A percentile compares a stretch with the other conserved stretches of the same genome.
phyloP scores from a whole-genome alignment of 2,888 invertebrate genomes.

The Hipparchia sbordonii region DNA sequence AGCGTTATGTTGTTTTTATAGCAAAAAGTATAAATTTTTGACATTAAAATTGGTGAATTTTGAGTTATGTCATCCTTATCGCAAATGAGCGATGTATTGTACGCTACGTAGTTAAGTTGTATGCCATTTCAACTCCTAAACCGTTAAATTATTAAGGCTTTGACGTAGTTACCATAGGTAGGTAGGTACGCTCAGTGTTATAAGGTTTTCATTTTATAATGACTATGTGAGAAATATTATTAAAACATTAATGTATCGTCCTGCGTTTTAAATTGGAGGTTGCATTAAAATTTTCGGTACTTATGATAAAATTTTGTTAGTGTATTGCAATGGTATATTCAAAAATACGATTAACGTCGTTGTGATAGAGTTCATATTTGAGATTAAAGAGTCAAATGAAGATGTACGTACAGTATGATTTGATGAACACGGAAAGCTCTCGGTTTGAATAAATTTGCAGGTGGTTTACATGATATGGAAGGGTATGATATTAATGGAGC shows the following conservation, averaged over 20 bases:
- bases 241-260: constrained; percentile 2
- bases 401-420: constrained; percentile 61
- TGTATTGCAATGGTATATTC: not conserved
- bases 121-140: too few species aligned
- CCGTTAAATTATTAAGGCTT: too few species aligned
- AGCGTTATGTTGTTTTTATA: too few species aligned
- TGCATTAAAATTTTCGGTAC: constrained; percentile 20
- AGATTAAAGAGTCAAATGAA: constrained; percentile 43
- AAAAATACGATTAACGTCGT: not conserved
- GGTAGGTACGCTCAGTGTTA: too few species aligned
- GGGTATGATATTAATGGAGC: constrained; percentile 66
- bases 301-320: constrained; percentile 6
- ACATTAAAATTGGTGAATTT: too few species aligned
- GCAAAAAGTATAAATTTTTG: too few species aligned
- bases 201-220: not conserved
- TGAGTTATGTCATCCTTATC: too few species aligned
- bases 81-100: too few species aligned
- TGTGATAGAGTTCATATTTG: not conserved
- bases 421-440: constrained; percentile 65
- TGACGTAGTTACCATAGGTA: too few species aligned
- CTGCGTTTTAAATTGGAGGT: constrained; percentile 10
- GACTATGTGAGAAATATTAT: not conserved
- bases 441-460: constrained; percentile 77
- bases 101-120: too few species aligned
- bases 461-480: constrained; percentile 66